These are phyloP conservation scores for Diglossa cyanea DNA, from an alignment of 2,797 vertebrate genomes.

Conservation along the genomic window DNA sequence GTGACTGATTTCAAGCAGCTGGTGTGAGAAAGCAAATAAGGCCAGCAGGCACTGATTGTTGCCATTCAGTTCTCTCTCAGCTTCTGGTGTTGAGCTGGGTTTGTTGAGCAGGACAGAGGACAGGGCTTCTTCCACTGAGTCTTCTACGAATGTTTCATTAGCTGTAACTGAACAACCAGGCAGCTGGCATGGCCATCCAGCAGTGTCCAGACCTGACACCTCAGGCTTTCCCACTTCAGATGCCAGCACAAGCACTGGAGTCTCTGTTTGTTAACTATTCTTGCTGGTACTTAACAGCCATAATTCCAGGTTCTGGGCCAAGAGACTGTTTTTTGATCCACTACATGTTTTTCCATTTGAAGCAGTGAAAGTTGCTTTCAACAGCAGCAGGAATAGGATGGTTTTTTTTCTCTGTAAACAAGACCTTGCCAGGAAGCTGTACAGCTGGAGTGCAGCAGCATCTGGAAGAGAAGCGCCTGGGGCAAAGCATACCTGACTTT, in stretches of 20 bases:
- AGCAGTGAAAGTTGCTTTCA: background rate
- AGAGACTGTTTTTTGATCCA: background rate
- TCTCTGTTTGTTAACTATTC: background rate
- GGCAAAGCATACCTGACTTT: background rate
- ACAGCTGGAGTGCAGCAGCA: background rate
- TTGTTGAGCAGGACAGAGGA: background rate
- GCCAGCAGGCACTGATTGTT: background rate
- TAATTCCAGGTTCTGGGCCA: background rate
- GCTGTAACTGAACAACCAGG: background rate
- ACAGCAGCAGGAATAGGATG: background rate
- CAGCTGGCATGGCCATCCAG: background rate
- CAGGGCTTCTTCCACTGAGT: background rate
- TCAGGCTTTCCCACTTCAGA: background rate
- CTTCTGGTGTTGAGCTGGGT: background rate
- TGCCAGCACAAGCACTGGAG: background rate
- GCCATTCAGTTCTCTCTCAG: background rate
- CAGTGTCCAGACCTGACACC: background rate
- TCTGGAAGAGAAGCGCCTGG: background rate
- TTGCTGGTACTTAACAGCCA: background rate
- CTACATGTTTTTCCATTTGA: background rate
- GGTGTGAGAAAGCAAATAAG: background rate
- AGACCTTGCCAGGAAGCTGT: background rate
- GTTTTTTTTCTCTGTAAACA: background rate
- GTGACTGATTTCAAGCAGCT: conserved; percentile 4
- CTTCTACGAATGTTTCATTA: background rate